Evolutionary conservation across 2,888 invertebrate genomes (phyloP), one percentile per base, ranked within the genome.

Genomic region (Leptinotarsa peninsularis): DNA sequence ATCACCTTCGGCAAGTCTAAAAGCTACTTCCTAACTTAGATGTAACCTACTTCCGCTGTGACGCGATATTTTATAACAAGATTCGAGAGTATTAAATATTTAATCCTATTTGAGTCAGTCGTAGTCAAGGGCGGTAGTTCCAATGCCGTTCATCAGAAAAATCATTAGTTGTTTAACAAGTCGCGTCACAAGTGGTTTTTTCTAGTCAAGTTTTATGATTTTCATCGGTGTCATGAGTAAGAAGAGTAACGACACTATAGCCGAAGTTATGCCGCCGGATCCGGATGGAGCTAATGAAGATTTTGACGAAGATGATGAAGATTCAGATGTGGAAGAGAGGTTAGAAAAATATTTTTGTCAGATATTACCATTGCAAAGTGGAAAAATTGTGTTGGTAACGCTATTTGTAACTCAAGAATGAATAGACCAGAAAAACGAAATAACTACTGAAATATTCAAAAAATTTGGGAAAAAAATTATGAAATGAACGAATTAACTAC

Each of bases 21-120:
- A 63, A 63, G 33, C 27, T 33, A 63, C 33, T 33, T n/a, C 21
- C 58, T 10, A 58, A 58, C 18, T 27, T 17, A 33, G 63, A 63
- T 15, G 33, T 74, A 58, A 74, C 74, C 76, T 72, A 66, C 33
- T 66, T 66, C 71, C 68, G 63, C 72, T 74, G 68, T 68, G 67
- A 76, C 71, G 49, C 63, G 60, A 49, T 71, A 73, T 71, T 74
- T 73, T 74, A 74, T 76, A 76, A 76, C 76, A 76, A 76, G 76
- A 76, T 76, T 76, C 71, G 71, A 66, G 66, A 18, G 74, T 71
- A 76, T 76, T 76, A 74, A 60, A 66, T 52, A 56, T 27, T 56
- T 76, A 76, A 76, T 76, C 76, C 49, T 69, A 76, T 76, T 74
- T 67, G 50, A 49, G 70, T 66, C 74, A 71, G 67, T 69, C 68